Evolutionary conservation across 2,797 vertebrate genomes (phyloP).

Genomic region (Gymnopithys bicolor): DNA sequence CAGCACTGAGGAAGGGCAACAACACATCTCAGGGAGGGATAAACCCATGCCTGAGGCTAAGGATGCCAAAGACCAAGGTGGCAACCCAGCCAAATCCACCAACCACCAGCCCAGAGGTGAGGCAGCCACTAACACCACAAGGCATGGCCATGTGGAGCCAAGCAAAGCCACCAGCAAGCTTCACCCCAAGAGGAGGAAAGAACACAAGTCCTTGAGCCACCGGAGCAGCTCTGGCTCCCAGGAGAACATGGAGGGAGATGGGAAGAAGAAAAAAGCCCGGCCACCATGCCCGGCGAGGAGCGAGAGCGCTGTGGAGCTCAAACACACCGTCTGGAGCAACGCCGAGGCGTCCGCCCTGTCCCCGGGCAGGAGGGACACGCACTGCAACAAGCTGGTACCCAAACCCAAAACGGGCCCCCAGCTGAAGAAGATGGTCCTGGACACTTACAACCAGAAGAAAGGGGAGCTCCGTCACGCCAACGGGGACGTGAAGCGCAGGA

Average conservation of each 20-base stretch:
- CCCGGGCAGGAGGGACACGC: constrained; percentile 83
- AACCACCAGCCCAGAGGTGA: constrained; percentile 72
- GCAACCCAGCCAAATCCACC: constrained; percentile 63
- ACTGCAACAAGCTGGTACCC: constrained; percentile 82
- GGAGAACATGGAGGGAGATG: constrained; percentile 85
- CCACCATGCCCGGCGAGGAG: constrained; percentile 65
- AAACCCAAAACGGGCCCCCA: constrained; percentile 82
- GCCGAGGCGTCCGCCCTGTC: constrained; percentile 80
- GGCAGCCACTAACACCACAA: constrained; percentile 52
- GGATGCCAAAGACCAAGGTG: constrained; percentile 50
- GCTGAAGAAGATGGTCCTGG: constrained; percentile 79
- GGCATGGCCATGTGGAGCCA: constrained; percentile 39
- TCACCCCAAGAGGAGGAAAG: constrained; percentile 85
- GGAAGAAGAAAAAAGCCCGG: constrained; percentile 85
- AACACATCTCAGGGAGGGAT: constrained; percentile 71
- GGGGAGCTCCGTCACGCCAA: constrained; percentile 79
- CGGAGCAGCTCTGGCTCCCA: constrained; percentile 80
- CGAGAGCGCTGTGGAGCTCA: constrained; percentile 71
- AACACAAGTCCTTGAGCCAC: constrained; percentile 77
- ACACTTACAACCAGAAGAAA: constrained; percentile 83
- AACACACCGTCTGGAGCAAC: constrained; percentile 76
- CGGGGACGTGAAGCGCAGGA: constrained; percentile 85
- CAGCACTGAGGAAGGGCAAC: constrained; percentile 53
- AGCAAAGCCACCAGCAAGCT: constrained; percentile 72
- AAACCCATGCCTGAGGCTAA: constrained; percentile 74